phyloP scores from a whole-genome alignment of 2,797 vertebrate genomes.

The Enteromius fasciolatus region DNA sequence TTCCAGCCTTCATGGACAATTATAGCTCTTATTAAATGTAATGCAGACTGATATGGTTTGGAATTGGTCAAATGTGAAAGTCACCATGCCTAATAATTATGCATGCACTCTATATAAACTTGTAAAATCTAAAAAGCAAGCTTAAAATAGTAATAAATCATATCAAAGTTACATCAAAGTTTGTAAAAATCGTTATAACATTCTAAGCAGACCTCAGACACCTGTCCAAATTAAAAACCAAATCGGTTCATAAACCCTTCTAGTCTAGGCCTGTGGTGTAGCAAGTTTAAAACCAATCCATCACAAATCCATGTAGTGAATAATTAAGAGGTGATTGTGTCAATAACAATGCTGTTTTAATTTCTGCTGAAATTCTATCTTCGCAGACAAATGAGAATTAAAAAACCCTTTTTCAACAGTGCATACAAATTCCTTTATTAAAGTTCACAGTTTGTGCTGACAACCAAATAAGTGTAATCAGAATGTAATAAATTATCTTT shows the following conservation, averaged over 20 bases:
- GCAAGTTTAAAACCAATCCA: background rate
- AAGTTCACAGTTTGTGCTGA: conserved; percentile 20
- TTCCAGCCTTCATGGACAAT: no score
- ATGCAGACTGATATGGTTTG: no score
- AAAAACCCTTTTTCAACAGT: background rate
- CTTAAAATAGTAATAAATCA: no score
- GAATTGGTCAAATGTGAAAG: no score
- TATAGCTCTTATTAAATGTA: no score
- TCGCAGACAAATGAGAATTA: background rate
- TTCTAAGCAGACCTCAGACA: no score
- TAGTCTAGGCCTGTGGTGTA: background rate
- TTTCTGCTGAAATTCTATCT: background rate
- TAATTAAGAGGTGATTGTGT: background rate
- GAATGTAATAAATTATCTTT: background rate
- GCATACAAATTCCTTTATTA: conserved; percentile 18
- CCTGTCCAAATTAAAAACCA: no score
- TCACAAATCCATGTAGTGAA: background rate
- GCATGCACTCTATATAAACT: no score
- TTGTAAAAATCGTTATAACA: background rate
- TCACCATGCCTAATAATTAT: no score
- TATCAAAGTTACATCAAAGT: no score
- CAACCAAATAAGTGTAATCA: background rate
- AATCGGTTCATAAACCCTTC: background rate
- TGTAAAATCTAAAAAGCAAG: no score
- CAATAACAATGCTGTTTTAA: background rate